Conservation (phyloP, 1,140 invertebrate genomes). For the Leptinotarsa lineolata region DNA sequence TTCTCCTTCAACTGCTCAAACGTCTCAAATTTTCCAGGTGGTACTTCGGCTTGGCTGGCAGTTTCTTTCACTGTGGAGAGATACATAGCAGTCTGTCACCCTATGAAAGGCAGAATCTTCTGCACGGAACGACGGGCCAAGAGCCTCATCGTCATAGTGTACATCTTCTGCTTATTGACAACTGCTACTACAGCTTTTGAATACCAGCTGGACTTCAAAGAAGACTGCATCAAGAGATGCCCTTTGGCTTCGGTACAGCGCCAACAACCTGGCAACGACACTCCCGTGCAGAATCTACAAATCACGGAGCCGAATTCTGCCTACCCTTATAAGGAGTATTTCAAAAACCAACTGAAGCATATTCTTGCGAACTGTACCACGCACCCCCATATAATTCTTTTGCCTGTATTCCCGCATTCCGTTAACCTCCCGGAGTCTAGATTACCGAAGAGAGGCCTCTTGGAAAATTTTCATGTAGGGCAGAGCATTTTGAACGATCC, state of each 20-base stretch:
- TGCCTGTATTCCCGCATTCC: background rate
- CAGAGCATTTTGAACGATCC: background rate
- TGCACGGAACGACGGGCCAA: constrained; percentile 68
- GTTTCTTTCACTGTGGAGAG: constrained; percentile 79
- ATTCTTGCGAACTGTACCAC: background rate
- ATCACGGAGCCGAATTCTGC: background rate
- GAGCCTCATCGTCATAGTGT: constrained; percentile 65
- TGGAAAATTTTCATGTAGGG: background rate
- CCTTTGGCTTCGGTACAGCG: background rate
- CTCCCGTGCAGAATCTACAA: background rate
- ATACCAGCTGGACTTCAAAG: constrained; percentile 55
- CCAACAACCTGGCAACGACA: background rate
- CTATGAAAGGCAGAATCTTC: constrained; percentile 72
- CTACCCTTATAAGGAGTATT: background rate
- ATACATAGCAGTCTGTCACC: constrained; percentile 78
- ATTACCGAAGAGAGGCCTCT: background rate
- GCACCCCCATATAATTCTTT: background rate
- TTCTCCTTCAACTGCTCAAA: background rate
- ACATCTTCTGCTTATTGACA: constrained; percentile 67
- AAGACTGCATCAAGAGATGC: constrained; percentile 32
- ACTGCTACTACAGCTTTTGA: constrained; percentile 71
- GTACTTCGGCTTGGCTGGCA: constrained; percentile 77
- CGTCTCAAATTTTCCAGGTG: constrained; percentile 58
- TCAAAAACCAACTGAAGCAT: background rate
- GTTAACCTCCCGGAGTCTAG: background rate